These are phyloP conservation scores for Sebastes wilsoni DNA, from an alignment of 2,797 vertebrate genomes.

Conservation along the genomic window DNA sequence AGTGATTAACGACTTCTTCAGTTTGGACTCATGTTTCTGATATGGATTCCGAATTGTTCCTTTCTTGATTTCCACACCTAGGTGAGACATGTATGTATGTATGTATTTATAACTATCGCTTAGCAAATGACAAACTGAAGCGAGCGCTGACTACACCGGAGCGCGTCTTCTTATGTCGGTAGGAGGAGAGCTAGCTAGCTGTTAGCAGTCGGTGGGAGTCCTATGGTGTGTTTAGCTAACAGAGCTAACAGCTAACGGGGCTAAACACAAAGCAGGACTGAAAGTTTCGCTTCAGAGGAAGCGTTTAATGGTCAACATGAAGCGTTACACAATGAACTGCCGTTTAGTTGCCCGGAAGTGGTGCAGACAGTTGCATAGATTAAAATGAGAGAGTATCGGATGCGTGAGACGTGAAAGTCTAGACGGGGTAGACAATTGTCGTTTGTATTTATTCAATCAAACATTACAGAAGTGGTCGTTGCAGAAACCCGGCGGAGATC, in stretches of 20 bases:
- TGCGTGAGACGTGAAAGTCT: neutral
- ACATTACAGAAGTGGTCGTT: neutral
- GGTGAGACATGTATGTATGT: neutral
- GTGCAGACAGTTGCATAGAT: neutral
- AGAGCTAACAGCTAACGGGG: neutral
- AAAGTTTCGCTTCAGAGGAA: neutral
- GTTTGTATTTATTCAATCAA: neutral
- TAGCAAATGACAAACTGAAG: neutral
- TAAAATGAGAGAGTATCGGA: neutral
- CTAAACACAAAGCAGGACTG: neutral
- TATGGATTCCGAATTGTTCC: neutral
- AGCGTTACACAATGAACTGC: neutral
- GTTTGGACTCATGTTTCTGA: neutral
- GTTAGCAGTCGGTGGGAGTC: neutral
- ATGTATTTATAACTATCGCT: neutral
- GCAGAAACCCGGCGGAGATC: neutral
- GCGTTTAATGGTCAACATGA: neutral
- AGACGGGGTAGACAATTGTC: neutral
- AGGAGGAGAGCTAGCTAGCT: neutral
- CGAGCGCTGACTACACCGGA: too few relatives aligned
- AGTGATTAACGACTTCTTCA: neutral
- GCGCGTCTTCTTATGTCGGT: too few relatives aligned
- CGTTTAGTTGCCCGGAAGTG: neutral
- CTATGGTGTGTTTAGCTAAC: neutral
- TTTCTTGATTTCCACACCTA: neutral